Percentiles rank a stretch among this genome's conserved stretches.
Evolutionary conservation across 1,140 invertebrate species (phyloP).

Genomic region (Bombus superbus): DNA sequence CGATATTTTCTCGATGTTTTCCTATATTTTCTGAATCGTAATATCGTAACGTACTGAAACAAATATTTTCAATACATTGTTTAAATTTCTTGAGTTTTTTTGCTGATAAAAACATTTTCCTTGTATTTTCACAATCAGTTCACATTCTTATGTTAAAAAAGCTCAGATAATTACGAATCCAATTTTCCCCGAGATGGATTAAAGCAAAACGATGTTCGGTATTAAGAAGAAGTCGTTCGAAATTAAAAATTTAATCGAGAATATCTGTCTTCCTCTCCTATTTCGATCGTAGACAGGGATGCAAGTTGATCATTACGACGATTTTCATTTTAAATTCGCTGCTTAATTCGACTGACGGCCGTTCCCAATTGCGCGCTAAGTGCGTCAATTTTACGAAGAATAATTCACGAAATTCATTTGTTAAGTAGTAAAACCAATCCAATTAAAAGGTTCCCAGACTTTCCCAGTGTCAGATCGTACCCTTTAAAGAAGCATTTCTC

Average conservation of each 20-base stretch:
- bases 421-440: constrained; percentile 26
- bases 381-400: constrained; percentile 34
- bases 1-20: not conserved
- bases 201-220: not conserved
- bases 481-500: not conserved
- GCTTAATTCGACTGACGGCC: constrained; percentile 26
- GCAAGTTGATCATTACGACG: constrained; percentile 45
- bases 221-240: not conserved
- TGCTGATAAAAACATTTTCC: no score
- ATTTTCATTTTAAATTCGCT: not conserved
- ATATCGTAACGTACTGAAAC: not conserved
- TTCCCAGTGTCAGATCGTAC: no score
- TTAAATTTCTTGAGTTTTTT: no score
- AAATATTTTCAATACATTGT: no score
- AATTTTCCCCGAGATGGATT: not conserved
- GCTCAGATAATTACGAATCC: no score
- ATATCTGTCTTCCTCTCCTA: no score
- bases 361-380: constrained; percentile 33
- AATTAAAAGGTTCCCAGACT: constrained; percentile 7
- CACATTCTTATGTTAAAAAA: no score
- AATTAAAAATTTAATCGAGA: not conserved
- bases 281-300: not conserved
- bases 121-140: no score
- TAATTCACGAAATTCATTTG: not conserved
- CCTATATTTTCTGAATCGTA: not conserved